phyloP scores from a whole-genome alignment of 1,140 invertebrate species.

The Drosophila ironensis region DNA sequence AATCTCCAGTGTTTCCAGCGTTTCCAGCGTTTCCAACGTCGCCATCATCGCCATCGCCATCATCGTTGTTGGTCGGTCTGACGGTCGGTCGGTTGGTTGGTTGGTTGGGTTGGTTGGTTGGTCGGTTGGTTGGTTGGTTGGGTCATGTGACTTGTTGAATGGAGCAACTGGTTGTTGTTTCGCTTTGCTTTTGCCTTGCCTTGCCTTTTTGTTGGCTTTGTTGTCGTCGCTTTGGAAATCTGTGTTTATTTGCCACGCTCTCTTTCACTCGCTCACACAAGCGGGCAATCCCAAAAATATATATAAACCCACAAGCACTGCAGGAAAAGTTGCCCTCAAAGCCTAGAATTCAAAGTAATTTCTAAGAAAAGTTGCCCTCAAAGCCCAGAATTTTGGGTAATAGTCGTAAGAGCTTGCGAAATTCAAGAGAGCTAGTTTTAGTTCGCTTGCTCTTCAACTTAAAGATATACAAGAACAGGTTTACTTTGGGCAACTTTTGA shows the following conservation, averaged over 20 bases:
- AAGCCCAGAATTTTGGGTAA: neutral
- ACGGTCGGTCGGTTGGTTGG: slow-evolving; percentile 19
- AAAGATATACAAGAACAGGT: too few relatives aligned
- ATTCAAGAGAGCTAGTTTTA: too few relatives aligned
- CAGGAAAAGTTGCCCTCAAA: neutral
- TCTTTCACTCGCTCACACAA: slow-evolving; percentile 56
- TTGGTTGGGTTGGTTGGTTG: slow-evolving; percentile 56
- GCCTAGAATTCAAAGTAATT: too few relatives aligned
- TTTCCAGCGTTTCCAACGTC: slow-evolving; percentile 33
- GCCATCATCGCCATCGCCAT: slow-evolving; percentile 23
- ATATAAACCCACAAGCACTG: slow-evolving; percentile 21
- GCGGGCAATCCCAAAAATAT: too few relatives aligned
- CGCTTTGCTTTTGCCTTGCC: slow-evolving; percentile 17
- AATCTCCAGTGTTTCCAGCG: neutral
- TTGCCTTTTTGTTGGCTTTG: slow-evolving; percentile 8
- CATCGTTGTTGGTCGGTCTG: slow-evolving; percentile 52
- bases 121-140: slow-evolving; percentile 49
- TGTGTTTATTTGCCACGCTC: slow-evolving; percentile 78
- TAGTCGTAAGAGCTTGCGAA: too few relatives aligned
- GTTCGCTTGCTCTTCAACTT: too few relatives aligned
- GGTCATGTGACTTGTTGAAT: slow-evolving; percentile 78
- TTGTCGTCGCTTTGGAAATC: slow-evolving; percentile 75
- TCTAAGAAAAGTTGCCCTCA: neutral
- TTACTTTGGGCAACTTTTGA: too few relatives aligned
- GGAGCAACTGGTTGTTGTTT: slow-evolving; percentile 75